These are phyloP conservation scores for Elysia crispata DNA, from an alignment of 2,888 invertebrate species.

Conservation along the genomic window DNA sequence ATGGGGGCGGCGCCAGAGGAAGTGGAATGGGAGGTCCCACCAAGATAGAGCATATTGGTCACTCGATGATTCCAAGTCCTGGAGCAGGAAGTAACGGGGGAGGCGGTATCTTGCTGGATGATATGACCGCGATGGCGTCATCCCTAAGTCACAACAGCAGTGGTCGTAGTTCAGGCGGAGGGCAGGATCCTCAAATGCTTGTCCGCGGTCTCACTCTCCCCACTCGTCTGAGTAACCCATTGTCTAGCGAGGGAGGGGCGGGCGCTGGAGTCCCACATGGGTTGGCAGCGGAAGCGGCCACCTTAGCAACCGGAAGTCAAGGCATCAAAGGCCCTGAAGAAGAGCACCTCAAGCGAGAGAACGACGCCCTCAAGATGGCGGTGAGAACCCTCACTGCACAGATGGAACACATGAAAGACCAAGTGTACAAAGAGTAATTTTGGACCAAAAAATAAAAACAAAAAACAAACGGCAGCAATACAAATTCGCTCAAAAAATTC, in stretches of 20 bases:
- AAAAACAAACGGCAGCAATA: too few relatives aligned
- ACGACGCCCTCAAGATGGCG: constrained; percentile 54
- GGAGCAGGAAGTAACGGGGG: not conserved
- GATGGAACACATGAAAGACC: constrained; percentile 56
- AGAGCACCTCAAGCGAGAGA: constrained; percentile 47
- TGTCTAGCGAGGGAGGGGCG: not conserved
- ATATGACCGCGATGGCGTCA: constrained; percentile 20
- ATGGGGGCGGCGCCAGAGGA: not conserved
- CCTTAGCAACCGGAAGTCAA: not conserved
- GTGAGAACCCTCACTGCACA: constrained; percentile 54
- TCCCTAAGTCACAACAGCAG: not conserved
- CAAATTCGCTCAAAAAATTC: too few relatives aligned
- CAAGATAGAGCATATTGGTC: not conserved
- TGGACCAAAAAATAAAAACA: too few relatives aligned
- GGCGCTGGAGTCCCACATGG: not conserved
- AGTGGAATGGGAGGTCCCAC: not conserved
- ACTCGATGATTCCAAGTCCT: not conserved
- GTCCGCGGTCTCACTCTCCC: not conserved
- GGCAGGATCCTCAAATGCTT: not conserved
- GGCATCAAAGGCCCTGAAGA: not conserved
- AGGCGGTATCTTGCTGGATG: not conserved
- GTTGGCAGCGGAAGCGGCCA: not conserved
- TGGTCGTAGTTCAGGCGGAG: not conserved
- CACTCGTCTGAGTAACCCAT: not conserved
- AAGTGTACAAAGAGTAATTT: not conserved